phyloP scores from a whole-genome alignment of 2,113 vertebrate genomes.

The Tragelaphus imberbis region DNA sequence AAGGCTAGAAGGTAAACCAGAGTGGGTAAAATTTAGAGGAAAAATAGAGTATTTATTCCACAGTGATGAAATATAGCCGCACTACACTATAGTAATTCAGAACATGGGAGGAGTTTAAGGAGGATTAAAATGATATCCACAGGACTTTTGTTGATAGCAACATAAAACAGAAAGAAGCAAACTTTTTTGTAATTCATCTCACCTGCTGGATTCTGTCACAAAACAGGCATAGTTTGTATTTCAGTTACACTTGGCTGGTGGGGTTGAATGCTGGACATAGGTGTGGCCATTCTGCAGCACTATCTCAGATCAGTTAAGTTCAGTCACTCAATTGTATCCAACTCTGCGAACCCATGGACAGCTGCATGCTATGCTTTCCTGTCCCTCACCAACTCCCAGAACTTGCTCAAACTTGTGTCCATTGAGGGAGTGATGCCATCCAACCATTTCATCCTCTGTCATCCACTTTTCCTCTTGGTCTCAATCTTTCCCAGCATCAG shows the following conservation, averaged over 20 bases:
- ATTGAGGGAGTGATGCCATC: not conserved
- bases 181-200: not conserved
- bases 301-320: not conserved
- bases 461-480: not conserved
- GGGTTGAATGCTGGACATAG: not conserved
- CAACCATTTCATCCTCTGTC: not conserved
- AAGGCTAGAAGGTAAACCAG: not conserved
- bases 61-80: not conserved
- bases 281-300: not conserved
- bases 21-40: not conserved
- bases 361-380: not conserved
- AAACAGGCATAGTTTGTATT: not conserved
- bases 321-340: rapidly evolving
- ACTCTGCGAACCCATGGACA: not conserved
- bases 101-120: not conserved
- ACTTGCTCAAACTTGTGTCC: not conserved
- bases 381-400: not conserved
- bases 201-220: not conserved
- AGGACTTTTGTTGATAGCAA: not conserved
- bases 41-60: not conserved
- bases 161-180: not conserved
- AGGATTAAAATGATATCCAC: not conserved
- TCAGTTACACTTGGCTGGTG: not conserved
- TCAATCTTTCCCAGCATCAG: not conserved
- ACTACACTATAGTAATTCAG: not conserved